Conservation (phyloP, 1,140 invertebrate genomes). For the Coptotermes formosanus region DNA sequence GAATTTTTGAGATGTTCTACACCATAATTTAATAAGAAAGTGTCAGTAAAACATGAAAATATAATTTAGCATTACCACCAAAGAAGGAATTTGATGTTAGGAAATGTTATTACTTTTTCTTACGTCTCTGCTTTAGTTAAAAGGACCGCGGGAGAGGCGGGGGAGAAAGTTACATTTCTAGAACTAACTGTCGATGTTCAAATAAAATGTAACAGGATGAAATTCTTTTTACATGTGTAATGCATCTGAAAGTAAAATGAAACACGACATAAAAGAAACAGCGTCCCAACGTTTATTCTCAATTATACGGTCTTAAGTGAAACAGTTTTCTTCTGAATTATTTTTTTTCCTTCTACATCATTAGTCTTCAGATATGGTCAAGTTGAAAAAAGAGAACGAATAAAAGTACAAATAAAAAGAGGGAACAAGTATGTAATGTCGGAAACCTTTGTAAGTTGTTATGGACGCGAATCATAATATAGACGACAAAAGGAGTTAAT, state of each 20-base stretch:
- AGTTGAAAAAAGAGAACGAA: not conserved
- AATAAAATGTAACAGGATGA: not conserved
- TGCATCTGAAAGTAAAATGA: not conserved
- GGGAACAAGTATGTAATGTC: not conserved
- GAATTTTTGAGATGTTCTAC: not conserved
- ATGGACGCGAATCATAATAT: not conserved
- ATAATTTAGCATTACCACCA: not conserved
- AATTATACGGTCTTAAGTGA: conserved; percentile 17
- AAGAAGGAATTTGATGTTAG: not conserved
- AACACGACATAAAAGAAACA: not conserved
- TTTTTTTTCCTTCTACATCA: not conserved
- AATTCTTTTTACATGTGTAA: not conserved
- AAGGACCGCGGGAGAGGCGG: no score
- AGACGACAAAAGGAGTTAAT: conserved; percentile 12
- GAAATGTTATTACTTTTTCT: not conserved
- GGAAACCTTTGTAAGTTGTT: not conserved
- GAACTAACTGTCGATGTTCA: not conserved
- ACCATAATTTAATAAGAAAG: not conserved
- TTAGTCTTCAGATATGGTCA: not conserved
- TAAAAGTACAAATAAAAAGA: not conserved
- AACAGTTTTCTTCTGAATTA: not conserved
- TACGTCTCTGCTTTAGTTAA: not conserved
- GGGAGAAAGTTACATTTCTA: not conserved
- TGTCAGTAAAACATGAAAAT: not conserved
- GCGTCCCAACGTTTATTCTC: not conserved